phyloP scores from a whole-genome alignment of 2,888 invertebrate species.

The Trichogramma evanescens region DNA sequence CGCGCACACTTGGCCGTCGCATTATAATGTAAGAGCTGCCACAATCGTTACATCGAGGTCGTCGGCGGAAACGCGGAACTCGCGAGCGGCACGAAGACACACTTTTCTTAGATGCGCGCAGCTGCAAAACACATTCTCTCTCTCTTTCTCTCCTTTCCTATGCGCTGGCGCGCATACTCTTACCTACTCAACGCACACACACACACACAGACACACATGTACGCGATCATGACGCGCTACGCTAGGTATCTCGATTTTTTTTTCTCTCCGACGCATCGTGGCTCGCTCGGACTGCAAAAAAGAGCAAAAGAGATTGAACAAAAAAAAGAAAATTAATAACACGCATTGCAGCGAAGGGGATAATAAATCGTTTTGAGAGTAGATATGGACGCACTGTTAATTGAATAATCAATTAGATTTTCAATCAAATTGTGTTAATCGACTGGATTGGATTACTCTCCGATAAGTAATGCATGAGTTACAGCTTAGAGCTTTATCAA shows the following conservation, averaged over 20 bases:
- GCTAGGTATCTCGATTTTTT: neutral
- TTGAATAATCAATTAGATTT: too few relatives aligned
- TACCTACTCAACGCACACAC: conserved; percentile 20
- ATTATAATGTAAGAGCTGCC: neutral
- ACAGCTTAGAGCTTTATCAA: too few relatives aligned
- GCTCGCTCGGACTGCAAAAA: too few relatives aligned
- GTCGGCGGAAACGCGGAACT: conserved; percentile 42
- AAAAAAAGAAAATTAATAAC: too few relatives aligned
- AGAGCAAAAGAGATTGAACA: too few relatives aligned
- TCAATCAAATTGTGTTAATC: too few relatives aligned
- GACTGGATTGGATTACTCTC: too few relatives aligned
- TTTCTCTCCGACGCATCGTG: too few relatives aligned
- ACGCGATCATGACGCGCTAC: conserved; percentile 2
- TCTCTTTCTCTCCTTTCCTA: conserved; percentile 27
- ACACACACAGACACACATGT: neutral
- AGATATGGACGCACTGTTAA: too few relatives aligned
- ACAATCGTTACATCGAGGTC: conserved; percentile 37
- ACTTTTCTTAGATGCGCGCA: conserved; percentile 41
- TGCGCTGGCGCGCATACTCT: neutral
- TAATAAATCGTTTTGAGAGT: too few relatives aligned
- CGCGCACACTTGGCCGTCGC: neutral
- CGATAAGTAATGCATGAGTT: too few relatives aligned
- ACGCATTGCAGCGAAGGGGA: too few relatives aligned
- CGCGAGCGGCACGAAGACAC: conserved; percentile 40
- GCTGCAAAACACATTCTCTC: conserved; percentile 22